These are phyloP conservation scores for Thaumatotibia leucotreta DNA, from an alignment of 1,140 invertebrate species.

Conservation along the genomic window DNA sequence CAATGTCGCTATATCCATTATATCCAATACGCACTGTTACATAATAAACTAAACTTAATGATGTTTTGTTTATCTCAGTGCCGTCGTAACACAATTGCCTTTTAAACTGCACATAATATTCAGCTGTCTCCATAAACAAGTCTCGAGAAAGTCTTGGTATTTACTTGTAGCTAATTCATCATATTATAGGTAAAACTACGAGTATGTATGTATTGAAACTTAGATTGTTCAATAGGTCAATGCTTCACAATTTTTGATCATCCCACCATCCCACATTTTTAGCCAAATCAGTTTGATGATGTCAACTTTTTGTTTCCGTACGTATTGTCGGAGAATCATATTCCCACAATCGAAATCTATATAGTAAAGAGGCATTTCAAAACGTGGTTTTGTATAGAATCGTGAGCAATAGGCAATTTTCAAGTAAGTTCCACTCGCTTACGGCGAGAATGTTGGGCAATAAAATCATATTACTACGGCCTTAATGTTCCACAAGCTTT, in stretches of 20 bases:
- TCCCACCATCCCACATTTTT: not conserved
- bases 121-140: not conserved
- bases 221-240: constrained; percentile 5
- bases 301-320: not conserved
- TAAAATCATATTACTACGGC: constrained; percentile 24
- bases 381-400: not conserved
- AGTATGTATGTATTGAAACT: not conserved
- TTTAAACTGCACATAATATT: not conserved
- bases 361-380: not conserved
- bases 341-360: not conserved
- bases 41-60: too few relatives aligned
- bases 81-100: too few relatives aligned
- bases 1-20: not conserved
- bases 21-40: not conserved
- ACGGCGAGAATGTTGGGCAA: constrained; percentile 33
- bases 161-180: not conserved
- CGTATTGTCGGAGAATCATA: not conserved
- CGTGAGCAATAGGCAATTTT: constrained; percentile 35
- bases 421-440: constrained; percentile 43
- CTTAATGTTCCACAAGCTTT: constrained; percentile 43
- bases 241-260: too few relatives aligned
- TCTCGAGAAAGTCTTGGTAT: not conserved
- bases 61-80: too few relatives aligned
- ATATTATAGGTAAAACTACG: too few relatives aligned
- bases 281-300: not conserved